A percentile compares a stretch with the other conserved stretches of the same genome.
phyloP scores from a whole-genome alignment of 2,113 vertebrate genomes.

The Solea solea region DNA sequence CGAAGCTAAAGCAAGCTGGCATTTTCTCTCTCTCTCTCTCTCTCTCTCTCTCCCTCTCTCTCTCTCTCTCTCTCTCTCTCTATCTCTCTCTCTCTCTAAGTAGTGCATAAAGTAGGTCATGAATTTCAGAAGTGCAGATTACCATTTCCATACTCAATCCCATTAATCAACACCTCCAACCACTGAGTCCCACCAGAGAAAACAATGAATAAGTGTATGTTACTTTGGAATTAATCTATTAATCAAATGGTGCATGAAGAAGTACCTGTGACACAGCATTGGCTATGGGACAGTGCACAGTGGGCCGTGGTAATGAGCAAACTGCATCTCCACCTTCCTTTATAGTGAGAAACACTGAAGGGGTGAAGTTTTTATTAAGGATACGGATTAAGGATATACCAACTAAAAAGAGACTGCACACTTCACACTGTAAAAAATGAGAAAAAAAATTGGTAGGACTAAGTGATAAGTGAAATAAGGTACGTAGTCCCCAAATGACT shows the following conservation, averaged over 20 bases:
- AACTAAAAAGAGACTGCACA: conserved; percentile 2
- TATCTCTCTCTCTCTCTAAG: conserved; percentile 38
- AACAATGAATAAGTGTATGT: conserved; percentile 75
- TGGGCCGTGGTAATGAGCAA: conserved; percentile 28
- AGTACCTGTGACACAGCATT: conserved; percentile 51
- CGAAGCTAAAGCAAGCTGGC: conserved; percentile 20
- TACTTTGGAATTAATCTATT: conserved; percentile 78
- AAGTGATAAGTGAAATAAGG: not conserved
- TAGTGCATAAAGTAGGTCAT: conserved; percentile 80
- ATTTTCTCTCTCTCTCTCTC: conserved; percentile 8
- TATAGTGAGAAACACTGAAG: conserved; percentile 3
- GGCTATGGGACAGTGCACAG: conserved; percentile 12
- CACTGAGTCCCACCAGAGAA: conserved; percentile 73
- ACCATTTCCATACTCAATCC: conserved; percentile 66
- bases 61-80: conserved; percentile 26
- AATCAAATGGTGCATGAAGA: conserved; percentile 73
- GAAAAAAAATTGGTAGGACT: not conserved
- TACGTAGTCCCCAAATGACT: not conserved
- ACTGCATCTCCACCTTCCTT: not conserved
- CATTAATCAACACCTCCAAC: conserved; percentile 77
- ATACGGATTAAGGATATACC: not conserved
- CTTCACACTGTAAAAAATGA: not conserved
- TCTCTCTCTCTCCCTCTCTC: conserved; percentile 19
- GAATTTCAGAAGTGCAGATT: conserved; percentile 77
- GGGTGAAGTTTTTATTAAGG: not conserved